Evolutionary conservation across 2,888 invertebrate species (phyloP).

Genomic region (Hyles lineata): DNA sequence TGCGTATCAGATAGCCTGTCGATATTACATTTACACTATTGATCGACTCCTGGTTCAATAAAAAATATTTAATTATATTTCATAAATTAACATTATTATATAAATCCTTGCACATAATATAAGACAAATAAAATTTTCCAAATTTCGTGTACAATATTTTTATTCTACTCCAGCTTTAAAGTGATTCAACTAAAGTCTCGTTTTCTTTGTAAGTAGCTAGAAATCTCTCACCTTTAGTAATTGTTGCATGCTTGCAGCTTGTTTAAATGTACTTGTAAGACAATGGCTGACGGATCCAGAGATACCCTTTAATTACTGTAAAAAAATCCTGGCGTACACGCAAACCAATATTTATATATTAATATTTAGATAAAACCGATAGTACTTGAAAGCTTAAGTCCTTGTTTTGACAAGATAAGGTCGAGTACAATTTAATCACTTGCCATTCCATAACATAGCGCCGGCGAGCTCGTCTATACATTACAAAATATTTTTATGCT

Average conservation of each 20-base stretch:
- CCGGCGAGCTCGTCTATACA: background rate
- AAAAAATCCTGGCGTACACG: background rate
- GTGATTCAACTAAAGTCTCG: no score
- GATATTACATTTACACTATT: background rate
- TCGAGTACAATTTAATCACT: background rate
- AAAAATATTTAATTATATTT: background rate
- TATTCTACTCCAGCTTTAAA: no score
- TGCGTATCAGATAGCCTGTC: background rate
- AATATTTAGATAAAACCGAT: background rate
- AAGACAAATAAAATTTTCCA: no score
- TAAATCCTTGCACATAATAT: no score
- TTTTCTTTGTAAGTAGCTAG: no score
- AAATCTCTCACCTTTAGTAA: no score
- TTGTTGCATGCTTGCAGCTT: no score
- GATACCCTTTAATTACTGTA: no score
- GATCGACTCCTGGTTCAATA: background rate
- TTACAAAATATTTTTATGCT: background rate
- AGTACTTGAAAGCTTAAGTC: slow-evolving; percentile 3
- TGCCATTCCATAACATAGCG: background rate
- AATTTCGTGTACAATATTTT: no score
- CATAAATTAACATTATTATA: no score
- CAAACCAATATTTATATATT: background rate
- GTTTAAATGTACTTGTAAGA: no score
- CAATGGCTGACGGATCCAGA: no score
- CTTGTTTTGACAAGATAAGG: slow-evolving; percentile 11